Base-by-base conservation (phyloP, 2,113 vertebrate genomes). In the Pangasianodon hypophthalmus region DNA sequence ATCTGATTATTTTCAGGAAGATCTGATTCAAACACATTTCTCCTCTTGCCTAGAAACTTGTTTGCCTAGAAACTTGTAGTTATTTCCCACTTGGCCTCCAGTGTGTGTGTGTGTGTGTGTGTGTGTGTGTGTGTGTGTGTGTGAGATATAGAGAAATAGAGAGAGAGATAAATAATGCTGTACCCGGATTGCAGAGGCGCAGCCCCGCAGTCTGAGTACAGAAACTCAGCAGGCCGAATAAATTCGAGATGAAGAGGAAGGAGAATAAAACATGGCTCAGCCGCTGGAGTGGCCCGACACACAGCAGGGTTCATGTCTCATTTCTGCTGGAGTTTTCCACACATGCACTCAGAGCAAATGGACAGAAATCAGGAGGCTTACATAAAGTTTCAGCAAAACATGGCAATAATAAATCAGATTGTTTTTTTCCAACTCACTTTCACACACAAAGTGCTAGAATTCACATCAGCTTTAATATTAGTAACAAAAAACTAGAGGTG, bases 41-140 rank as follows among this genome's bases (percentile, higher is more conserved):
- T 50, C 1, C 46, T 50, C 73, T 29, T 5, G 44, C 75, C 32
- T 24, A 26, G 19, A 24, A 84, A 56, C 19, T n/a, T 64, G 56
- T 62, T 80, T 64, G 75, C 29, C 7, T 50, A 24, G 58, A 82
- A 37, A 29, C 75, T 46, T 46, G 56, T 32, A 88, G 58, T 54
- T 89, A 46, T 84, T 58, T 85, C 52, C 29, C 52, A 4, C 21
- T 46, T 16, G 62, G 60, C 32, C 14, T 84, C 24, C 71, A 29
- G 88, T 64, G 29, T 56, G 24, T 80, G 19, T 26, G 44, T 85
- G 50, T 86, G 75, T 84, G 41, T 86, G 21, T 71, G 67, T 84
- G 60, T 86, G 75, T 88, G 83, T 84, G 75, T 90, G 73, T 91
- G 19, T 92, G n/a, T 80, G 50, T 86, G 84, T 56, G 44, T 54